Conservation (phyloP, 2,888 invertebrate genomes). For the Thera britannica region DNA sequence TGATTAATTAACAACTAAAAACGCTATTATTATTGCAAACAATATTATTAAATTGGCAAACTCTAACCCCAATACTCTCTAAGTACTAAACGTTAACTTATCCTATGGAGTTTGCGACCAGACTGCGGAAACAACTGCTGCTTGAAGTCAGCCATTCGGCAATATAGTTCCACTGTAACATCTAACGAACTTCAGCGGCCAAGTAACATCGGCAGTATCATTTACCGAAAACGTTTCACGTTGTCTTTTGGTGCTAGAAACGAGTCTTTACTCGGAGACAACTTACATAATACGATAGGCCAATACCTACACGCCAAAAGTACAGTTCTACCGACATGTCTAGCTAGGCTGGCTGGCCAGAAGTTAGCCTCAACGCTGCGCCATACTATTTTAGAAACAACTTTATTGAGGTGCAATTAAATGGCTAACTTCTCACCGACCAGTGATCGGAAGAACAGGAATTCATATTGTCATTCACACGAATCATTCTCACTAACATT, state of each 20-base stretch:
- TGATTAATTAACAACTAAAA: constrained; percentile 51
- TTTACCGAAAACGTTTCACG: constrained; percentile 21
- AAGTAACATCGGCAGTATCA: constrained; percentile 4
- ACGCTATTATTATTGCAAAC: constrained; percentile 62
- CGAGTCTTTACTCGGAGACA: constrained; percentile 17
- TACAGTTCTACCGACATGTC: constrained; percentile 16
- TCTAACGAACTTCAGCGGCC: constrained; percentile 1
- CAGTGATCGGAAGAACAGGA: neutral
- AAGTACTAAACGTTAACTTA: constrained; percentile 75
- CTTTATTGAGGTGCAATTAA: neutral
- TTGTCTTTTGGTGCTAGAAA: constrained; percentile 38
- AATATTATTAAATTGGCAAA: constrained; percentile 61
- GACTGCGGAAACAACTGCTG: constrained; percentile 6
- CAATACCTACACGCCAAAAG: constrained; percentile 49
- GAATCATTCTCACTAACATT: constrained; percentile 47
- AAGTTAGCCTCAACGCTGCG: neutral
- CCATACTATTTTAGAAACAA: neutral
- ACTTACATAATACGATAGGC: constrained; percentile 52
- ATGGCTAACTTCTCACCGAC: neutral
- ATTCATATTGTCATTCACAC: constrained; percentile 47
- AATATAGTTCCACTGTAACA: neutral
- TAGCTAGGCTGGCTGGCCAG: neutral
- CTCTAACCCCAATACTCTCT: constrained; percentile 62
- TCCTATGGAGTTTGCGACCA: constrained; percentile 48
- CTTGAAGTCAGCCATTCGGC: neutral